Evolutionary conservation across 1,140 invertebrate genomes (phyloP).

Genomic region (Littorina saxatilis): DNA sequence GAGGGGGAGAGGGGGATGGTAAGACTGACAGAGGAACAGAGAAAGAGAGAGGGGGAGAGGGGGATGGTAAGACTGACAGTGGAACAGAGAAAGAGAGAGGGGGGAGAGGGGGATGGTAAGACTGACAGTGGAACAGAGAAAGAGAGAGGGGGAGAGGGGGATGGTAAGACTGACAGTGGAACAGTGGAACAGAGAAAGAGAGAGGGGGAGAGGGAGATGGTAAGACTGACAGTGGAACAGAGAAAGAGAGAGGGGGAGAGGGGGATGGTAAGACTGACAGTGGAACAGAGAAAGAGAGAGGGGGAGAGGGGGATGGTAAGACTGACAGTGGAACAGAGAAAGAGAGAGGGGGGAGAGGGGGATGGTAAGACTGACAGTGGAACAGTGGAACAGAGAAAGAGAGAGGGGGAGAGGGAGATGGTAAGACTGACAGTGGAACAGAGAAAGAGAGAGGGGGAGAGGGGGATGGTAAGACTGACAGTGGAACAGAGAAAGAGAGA

Average conservation of each 20-base stretch:
- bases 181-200: slow-evolving; percentile 6
- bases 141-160: no score
- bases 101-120: no score
- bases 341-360: slow-evolving; percentile 10
- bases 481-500: slow-evolving; percentile 17
- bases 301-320: background rate
- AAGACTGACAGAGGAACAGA: no score
- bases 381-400: slow-evolving; percentile 28
- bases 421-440: background rate
- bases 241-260: slow-evolving; percentile 18
- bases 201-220: background rate
- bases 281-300: background rate
- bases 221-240: no score
- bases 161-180: no score
- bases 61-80: no score
- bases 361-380: slow-evolving; percentile 2
- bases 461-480: background rate
- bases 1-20: background rate
- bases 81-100: no score
- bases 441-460: background rate
- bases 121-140: no score
- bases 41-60: no score
- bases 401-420: background rate
- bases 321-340: background rate
- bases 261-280: slow-evolving; percentile 8